A percentile compares a stretch with the other conserved stretches of the same genome.
Conservation (phyloP, 2,113 vertebrate genomes). For the Rhinolophus ferrumequinum region DNA sequence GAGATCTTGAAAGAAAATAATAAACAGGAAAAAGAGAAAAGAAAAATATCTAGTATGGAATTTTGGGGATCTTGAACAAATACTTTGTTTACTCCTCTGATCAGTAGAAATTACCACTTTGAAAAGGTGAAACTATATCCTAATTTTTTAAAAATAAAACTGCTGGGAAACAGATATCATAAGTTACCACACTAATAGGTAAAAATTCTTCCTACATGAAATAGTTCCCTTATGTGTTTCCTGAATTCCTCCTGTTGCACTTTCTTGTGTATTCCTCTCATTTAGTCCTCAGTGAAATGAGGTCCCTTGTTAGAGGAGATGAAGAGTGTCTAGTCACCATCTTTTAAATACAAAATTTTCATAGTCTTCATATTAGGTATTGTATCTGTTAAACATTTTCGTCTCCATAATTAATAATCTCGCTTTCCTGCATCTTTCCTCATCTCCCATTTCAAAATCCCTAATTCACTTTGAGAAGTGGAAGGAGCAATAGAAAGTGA, state of each 20-base stretch:
- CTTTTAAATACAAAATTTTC: neutral
- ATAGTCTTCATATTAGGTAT: neutral
- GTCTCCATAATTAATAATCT: neutral
- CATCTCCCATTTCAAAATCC: neutral
- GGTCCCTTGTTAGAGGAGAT: neutral
- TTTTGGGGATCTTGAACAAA: conserved; percentile 1
- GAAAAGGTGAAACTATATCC: neutral
- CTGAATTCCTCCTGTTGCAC: neutral
- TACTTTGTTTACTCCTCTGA: neutral
- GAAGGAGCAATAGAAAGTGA: neutral
- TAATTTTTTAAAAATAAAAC: neutral
- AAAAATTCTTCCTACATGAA: neutral
- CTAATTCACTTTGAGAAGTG: neutral
- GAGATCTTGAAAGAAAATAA: conserved; percentile 5
- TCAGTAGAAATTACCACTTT: neutral
- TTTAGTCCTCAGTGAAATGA: conserved; percentile 17
- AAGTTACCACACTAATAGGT: neutral
- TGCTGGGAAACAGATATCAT: neutral
- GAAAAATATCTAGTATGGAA: neutral
- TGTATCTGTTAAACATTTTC: neutral
- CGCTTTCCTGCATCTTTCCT: neutral
- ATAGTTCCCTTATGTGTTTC: neutral
- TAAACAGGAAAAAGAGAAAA: neutral
- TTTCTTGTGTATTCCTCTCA: neutral
- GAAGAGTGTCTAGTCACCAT: neutral